Evolutionary conservation across 2,888 invertebrate species (phyloP), one percentile per base, ranked within the genome.

Genomic region (Xanthia icteritia): DNA sequence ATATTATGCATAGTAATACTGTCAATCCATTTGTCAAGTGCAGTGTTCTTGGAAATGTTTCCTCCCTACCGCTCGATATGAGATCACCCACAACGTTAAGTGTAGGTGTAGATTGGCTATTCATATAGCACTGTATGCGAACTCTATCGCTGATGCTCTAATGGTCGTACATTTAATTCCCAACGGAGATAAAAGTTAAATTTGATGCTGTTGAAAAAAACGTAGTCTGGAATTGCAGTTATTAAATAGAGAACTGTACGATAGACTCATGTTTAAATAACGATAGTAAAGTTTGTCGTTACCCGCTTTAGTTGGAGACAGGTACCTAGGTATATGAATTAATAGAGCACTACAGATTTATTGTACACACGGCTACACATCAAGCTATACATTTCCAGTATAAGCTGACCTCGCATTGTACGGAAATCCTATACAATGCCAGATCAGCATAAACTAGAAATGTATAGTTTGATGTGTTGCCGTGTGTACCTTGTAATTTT

Each of bases 141-240:
- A 45, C 39, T 63, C 54, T 56, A 15, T 56, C 36, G 13, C 15
- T 36, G 36, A 72, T 79, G 63, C 31, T 63, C 42, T 17, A 60
- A 60, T 79, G 5, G 20, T 39, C 5, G 17, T 27, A 42, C 42
- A 31, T 51, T 45, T 15, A 48, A 42, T 48, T 65, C 73, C 54
- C 54, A 56, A 58, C 11, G 31, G 84, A 78, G 11, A 51, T n/a
- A 27, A 65, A 83, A 81, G 73, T 69, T 84, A 51, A 73, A 73
- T 61, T 65, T 56, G 48, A 56, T 67, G 60, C 3, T 42, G 42
- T 36, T 13, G 17, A 51, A 78, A 31, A 67, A 9, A 23, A 20
- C 3, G 8, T 31, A 20, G 58, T 73, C 58, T 17, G 15, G 15
- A 64, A 65, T 42, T 42, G 36, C 42, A n/a, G 20, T 51, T 48